Evolutionary conservation across 2,113 vertebrate genomes (phyloP).

Genomic region (Oreotrochilus melanogaster): DNA sequence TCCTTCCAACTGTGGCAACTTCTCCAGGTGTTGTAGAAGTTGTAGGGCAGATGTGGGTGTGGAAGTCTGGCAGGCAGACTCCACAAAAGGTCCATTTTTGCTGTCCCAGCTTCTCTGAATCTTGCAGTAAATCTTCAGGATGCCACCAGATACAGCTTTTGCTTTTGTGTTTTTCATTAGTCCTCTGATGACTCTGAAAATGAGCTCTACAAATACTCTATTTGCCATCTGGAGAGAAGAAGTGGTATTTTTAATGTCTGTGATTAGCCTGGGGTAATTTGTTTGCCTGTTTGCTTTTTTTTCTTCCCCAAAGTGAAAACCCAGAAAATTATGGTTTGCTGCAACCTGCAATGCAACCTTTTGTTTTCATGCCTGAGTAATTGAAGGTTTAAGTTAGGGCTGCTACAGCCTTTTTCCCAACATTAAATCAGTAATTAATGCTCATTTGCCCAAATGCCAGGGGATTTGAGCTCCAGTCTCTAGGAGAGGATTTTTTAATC

Average conservation of each 20-base stretch:
- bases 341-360: neutral
- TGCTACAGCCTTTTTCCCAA: neutral
- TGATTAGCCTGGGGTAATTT: conserved; percentile 43
- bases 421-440: conserved; percentile 28
- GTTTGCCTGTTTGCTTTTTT: neutral
- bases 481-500: neutral
- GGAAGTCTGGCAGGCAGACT: neutral
- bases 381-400: neutral
- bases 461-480: neutral
- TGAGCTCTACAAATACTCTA: neutral
- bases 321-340: neutral
- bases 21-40: neutral
- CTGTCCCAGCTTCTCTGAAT: neutral
- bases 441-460: neutral
- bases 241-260: neutral
- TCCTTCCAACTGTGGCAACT: neutral
- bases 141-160: neutral
- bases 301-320: neutral
- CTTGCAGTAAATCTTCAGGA: neutral
- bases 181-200: neutral
- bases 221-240: conserved; percentile 46
- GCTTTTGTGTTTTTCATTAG: neutral
- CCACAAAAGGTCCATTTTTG: neutral
- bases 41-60: neutral
- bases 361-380: neutral